Conservation (phyloP, 1,140 invertebrate genomes). For the roundworm (Caenorhabditis elegans) region WBcel235 BX284605.5:5770501-5771000, state of each 20-base stretch:
- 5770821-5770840: slow-evolving; percentile 39
- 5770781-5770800: slow-evolving; percentile 63
- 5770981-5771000: slow-evolving; percentile 55
- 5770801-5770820: slow-evolving; percentile 60
- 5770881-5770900: slow-evolving; percentile 54
- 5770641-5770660: not conserved
- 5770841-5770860: slow-evolving; percentile 59
- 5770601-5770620: slow-evolving; percentile 66
- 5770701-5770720: slow-evolving; percentile 58
- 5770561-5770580: not conserved
- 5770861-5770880: slow-evolving; percentile 60
- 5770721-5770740: slow-evolving; percentile 49
- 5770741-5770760: slow-evolving; percentile 60
- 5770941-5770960: slow-evolving; percentile 66
- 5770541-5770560: not conserved
- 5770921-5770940: slow-evolving; percentile 65
- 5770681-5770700: slow-evolving; percentile 60
- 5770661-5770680: slow-evolving; percentile 55
- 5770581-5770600: slow-evolving; percentile 51
- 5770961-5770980: slow-evolving; percentile 66
- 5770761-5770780: slow-evolving; percentile 65
- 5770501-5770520: not conserved
- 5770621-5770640: slow-evolving; percentile 39
- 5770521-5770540: slow-evolving; percentile 6
- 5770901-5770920: slow-evolving; percentile 57